These are phyloP conservation scores for Aphelinus certus DNA, from an alignment of 1,140 invertebrate genomes.

Conservation along the genomic window DNA sequence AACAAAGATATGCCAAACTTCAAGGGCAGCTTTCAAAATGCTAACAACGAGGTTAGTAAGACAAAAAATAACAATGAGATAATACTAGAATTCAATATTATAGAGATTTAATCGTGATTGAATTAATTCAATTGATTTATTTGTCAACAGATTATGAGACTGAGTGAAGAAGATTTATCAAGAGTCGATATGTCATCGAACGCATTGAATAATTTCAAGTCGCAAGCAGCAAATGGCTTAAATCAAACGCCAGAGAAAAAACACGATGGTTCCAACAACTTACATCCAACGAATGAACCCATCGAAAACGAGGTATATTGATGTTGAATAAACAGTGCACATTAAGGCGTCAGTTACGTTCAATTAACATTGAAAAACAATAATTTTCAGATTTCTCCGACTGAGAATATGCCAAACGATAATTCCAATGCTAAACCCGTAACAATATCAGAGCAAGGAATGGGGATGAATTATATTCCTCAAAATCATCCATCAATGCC, in stretches of 20 bases:
- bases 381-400: slow-evolving; percentile 46
- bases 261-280: slow-evolving; percentile 51
- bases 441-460: slow-evolving; percentile 55
- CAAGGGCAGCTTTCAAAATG: slow-evolving; percentile 61
- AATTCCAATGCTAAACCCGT: slow-evolving; percentile 53
- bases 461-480: slow-evolving; percentile 55
- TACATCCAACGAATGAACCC: slow-evolving; percentile 50
- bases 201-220: slow-evolving; percentile 47
- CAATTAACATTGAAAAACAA: background rate
- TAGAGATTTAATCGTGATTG: no score
- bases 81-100: background rate
- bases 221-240: slow-evolving; percentile 63
- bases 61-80: slow-evolving; percentile 1
- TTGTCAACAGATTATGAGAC: slow-evolving; percentile 65
- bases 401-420: slow-evolving; percentile 51
- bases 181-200: slow-evolving; percentile 65
- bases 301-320: slow-evolving; percentile 56
- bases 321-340: no score
- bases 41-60: slow-evolving; percentile 59
- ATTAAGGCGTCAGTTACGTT: background rate
- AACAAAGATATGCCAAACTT: slow-evolving; percentile 66
- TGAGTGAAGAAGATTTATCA: slow-evolving; percentile 67
- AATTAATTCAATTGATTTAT: background rate
- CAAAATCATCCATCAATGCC: slow-evolving; percentile 53
- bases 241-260: slow-evolving; percentile 62